Evolutionary conservation across 2,797 vertebrate genomes (phyloP).

Genomic region (Numenius phaeopus): DNA sequence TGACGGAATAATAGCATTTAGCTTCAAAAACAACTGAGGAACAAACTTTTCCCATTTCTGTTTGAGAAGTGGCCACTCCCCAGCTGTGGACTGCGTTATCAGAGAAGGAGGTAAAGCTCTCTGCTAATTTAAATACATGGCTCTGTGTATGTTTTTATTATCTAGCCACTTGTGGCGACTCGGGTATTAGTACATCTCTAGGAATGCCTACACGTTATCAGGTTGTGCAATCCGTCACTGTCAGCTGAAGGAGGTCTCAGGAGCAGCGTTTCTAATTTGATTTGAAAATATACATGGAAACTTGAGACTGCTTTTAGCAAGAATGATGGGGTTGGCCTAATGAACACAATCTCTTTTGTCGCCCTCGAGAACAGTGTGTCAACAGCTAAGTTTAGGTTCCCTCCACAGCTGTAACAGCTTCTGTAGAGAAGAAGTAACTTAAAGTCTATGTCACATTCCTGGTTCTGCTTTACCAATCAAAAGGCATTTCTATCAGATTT

Average conservation of each 20-base stretch:
- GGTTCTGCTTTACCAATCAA: background rate
- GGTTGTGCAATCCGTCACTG: conserved; percentile 58
- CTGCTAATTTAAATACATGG: background rate
- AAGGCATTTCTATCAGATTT: background rate
- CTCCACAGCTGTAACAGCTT: background rate
- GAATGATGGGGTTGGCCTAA: conserved; percentile 42
- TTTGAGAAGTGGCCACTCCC: background rate
- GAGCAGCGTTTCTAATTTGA: conserved; percentile 59
- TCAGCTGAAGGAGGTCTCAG: conserved; percentile 46
- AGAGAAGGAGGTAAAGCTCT: conserved; percentile 5
- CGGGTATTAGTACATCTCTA: background rate
- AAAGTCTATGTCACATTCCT: background rate
- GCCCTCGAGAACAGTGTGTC: background rate
- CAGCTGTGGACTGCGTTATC: background rate
- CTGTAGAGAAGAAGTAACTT: conserved; percentile 8
- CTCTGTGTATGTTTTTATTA: background rate
- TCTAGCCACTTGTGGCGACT: background rate
- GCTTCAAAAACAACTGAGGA: background rate
- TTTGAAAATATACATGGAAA: conserved; percentile 69
- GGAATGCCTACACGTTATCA: conserved; percentile 43
- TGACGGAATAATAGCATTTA: conserved; percentile 4
- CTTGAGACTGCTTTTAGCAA: conserved; percentile 58
- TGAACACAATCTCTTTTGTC: conserved; percentile 47
- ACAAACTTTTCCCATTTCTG: conserved; percentile 7
- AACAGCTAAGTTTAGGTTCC: conserved; percentile 18